These are phyloP conservation scores for Periplaneta americana DNA, from an alignment of 1,140 invertebrate genomes.

Conservation along the genomic window DNA sequence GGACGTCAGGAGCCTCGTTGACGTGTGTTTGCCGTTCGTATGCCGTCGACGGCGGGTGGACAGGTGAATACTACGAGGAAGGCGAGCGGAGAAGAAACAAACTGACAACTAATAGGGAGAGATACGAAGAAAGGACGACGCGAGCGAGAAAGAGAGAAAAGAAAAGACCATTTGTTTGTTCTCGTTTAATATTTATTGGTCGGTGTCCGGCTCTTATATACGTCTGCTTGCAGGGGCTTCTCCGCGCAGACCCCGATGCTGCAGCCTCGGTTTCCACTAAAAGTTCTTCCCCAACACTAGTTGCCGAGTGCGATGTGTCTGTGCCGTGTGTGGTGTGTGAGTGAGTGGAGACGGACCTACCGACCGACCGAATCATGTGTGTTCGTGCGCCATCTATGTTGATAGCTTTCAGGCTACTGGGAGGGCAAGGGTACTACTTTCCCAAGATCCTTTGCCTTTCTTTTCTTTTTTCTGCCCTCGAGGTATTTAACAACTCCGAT, in stretches of 20 bases:
- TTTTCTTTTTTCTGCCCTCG: neutral
- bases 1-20: neutral
- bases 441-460: neutral
- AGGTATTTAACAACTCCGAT: neutral
- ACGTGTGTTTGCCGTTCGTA: neutral
- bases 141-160: slow-evolving; percentile 7
- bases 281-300: neutral
- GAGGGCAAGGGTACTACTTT: neutral
- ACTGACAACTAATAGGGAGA: neutral
- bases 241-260: neutral
- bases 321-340: neutral
- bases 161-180: slow-evolving; percentile 19
- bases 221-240: neutral
- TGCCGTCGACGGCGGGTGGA: slow-evolving; percentile 2
- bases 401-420: neutral
- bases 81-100: neutral
- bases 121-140: slow-evolving; percentile 3
- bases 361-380: neutral
- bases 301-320: neutral
- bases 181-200: slow-evolving; percentile 20
- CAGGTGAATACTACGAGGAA: neutral
- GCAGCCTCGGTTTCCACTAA: neutral
- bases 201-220: slow-evolving; percentile 12
- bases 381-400: neutral
- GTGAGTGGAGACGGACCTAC: neutral